phyloP scores from a whole-genome alignment of 2,797 vertebrate species.

The Buphagus erythrorhynchus region DNA sequence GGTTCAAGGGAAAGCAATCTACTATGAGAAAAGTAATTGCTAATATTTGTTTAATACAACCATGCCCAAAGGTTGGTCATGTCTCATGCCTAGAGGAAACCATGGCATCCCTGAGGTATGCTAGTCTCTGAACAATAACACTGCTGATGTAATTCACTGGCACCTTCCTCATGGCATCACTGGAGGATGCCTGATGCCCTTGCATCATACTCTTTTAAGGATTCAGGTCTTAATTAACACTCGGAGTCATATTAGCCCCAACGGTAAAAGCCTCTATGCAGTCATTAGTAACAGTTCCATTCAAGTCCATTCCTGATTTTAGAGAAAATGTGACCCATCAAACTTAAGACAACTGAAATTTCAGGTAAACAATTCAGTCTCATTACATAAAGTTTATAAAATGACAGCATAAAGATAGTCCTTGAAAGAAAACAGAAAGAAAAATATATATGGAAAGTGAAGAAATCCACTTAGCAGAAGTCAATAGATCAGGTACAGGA shows the following conservation, averaged over 20 bases:
- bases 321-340: neutral
- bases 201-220: conserved; percentile 12
- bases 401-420: neutral
- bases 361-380: neutral
- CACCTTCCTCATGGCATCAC: neutral
- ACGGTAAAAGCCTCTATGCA: neutral
- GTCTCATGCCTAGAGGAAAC: neutral
- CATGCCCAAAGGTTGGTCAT: conserved; percentile 3
- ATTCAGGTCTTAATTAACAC: conserved; percentile 52
- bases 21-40: conserved; percentile 18
- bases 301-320: neutral
- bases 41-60: conserved; percentile 45
- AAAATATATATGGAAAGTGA: neutral
- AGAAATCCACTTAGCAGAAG: neutral
- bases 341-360: neutral
- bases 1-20: neutral
- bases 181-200: neutral
- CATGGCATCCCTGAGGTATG: neutral
- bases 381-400: neutral
- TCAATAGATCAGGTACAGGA: neutral
- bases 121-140: neutral
- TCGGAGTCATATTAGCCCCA: neutral
- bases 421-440: neutral
- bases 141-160: neutral
- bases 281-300: neutral